These are phyloP conservation scores for Drosophila cognata DNA, from an alignment of 2,888 invertebrate genomes.

Conservation along the genomic window DNA sequence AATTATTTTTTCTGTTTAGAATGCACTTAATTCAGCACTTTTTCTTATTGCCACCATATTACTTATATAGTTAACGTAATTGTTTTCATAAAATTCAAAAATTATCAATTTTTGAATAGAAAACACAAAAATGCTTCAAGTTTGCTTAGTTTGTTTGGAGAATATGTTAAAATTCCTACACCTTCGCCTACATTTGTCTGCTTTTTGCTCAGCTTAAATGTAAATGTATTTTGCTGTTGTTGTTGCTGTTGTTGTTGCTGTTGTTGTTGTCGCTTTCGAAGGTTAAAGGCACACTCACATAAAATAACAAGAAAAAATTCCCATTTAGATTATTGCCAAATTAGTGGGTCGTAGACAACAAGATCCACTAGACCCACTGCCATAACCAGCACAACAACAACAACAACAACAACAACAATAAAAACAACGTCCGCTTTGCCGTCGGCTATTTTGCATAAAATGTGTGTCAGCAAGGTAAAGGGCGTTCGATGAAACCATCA, in stretches of 20 bases:
- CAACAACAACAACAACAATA: conserved; percentile 25
- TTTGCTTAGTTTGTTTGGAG: not conserved
- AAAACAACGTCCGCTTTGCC: conserved; percentile 47
- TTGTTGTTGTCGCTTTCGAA: conserved; percentile 36
- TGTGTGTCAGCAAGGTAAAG: conserved; percentile 84
- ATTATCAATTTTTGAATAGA: conserved; percentile 1
- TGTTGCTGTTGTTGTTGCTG: conserved; percentile 8
- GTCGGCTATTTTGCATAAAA: conserved; percentile 80
- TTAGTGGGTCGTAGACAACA: conserved; percentile 65
- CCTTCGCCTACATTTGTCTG: conserved; percentile 23
- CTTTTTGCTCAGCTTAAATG: conserved; percentile 34
- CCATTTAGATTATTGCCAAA: conserved; percentile 65
- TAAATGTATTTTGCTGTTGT: conserved; percentile 37
- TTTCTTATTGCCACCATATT: conserved; percentile 2
- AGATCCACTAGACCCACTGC: conserved; percentile 55
- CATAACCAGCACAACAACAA: conserved; percentile 38
- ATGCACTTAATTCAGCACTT: conserved; percentile 23
- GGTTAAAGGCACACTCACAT: conserved; percentile 36
- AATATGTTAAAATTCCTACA: conserved; percentile 36
- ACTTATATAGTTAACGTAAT: not conserved
- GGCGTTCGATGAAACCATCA: conserved; percentile 65
- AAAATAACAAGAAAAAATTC: conserved; percentile 5
- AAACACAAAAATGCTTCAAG: not conserved
- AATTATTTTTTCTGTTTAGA: conserved; percentile 28
- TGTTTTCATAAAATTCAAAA: not conserved